These are phyloP conservation scores for Campoletis sonorensis DNA, from an alignment of 1,140 invertebrate species.

Conservation along the genomic window DNA sequence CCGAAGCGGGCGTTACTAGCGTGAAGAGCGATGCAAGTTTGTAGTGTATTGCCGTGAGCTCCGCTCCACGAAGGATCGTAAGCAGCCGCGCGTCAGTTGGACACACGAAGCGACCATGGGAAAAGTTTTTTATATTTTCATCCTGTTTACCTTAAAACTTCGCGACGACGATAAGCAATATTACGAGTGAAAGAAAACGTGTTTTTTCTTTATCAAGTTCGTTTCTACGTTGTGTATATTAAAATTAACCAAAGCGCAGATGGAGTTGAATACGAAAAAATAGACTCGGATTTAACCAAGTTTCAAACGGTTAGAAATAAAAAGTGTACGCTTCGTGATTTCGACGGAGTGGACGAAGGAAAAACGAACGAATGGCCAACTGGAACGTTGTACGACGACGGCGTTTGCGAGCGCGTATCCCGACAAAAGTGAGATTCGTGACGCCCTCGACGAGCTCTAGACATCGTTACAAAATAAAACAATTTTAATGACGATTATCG, in stretches of 20 bases:
- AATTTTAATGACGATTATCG: no score
- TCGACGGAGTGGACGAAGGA: background rate
- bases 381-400: conserved; percentile 1
- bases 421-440: background rate
- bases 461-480: background rate
- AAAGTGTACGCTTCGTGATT: background rate
- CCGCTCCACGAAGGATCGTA: background rate
- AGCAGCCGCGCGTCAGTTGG: background rate
- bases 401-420: conserved; percentile 3
- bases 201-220: no score
- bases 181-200: background rate
- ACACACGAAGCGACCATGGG: background rate
- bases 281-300: background rate
- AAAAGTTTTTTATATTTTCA: background rate
- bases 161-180: background rate
- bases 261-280: no score
- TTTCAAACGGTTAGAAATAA: background rate
- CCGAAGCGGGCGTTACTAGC: background rate
- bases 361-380: conserved; percentile 7
- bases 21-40: background rate
- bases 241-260: no score
- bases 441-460: background rate
- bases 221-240: no score
- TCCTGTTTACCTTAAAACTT: background rate
- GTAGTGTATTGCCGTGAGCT: background rate